Evolutionary conservation across 2,888 invertebrate genomes (phyloP).

Genomic region (Aelia acuminata): DNA sequence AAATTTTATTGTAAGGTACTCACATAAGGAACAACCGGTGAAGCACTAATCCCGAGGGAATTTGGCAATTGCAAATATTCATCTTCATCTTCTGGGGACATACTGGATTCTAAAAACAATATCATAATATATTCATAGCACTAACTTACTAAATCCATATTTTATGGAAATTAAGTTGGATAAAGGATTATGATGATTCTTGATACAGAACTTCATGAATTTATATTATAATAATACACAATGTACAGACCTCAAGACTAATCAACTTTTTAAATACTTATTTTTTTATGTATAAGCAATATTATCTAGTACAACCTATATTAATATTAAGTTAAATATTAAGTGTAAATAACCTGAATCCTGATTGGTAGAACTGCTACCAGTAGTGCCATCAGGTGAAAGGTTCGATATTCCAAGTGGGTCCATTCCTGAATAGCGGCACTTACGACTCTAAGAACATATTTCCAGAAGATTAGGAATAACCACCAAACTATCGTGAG

Average conservation of each 20-base stretch:
- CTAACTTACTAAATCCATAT: no score
- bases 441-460: conserved; percentile 57
- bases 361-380: conserved; percentile 62
- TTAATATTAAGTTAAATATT: neutral
- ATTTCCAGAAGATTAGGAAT: neutral
- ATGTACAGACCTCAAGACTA: no score
- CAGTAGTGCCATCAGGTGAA: conserved; percentile 59
- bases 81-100: conserved; percentile 70
- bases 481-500: no score
- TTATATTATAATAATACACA: no score
- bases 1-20: neutral
- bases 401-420: conserved; percentile 57
- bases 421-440: conserved; percentile 52
- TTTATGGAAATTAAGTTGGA: no score
- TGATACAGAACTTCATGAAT: no score
- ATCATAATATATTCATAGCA: neutral
- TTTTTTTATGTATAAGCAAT: no score
- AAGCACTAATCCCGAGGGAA: conserved; percentile 65
- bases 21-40: conserved; percentile 61
- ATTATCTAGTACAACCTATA: no score
- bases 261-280: no score
- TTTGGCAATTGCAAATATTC: conserved; percentile 70
- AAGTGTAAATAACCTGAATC: conserved; percentile 60
- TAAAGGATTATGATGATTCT: no score
- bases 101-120: conserved; percentile 67